A percentile compares a stretch with the other conserved stretches of the same genome.
phyloP scores from a whole-genome alignment of 2,797 vertebrate species.

The Sebastes reedi region DNA sequence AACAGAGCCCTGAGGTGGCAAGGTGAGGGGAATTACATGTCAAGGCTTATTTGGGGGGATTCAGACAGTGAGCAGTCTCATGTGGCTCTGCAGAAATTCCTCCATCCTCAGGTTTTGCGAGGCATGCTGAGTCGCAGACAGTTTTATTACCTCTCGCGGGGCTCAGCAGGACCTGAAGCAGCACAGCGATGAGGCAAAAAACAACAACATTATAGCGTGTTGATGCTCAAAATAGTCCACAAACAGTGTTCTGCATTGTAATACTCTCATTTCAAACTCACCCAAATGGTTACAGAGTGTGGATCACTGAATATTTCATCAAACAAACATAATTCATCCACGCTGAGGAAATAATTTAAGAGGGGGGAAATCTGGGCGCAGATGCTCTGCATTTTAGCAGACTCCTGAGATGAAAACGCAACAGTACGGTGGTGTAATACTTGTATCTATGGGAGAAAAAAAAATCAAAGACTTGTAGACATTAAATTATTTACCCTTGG shows the following conservation, averaged over 20 bases:
- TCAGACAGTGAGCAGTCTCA: slow-evolving; percentile 42
- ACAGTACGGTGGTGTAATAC: background rate
- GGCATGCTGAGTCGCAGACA: slow-evolving; percentile 28
- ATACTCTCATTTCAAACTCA: background rate
- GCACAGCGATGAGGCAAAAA: background rate
- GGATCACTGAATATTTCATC: slow-evolving; percentile 55
- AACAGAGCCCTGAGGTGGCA: slow-evolving; percentile 52
- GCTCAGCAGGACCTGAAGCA: slow-evolving; percentile 34
- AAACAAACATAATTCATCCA: slow-evolving; percentile 46
- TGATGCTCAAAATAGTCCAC: slow-evolving; percentile 9
- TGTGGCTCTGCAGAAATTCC: slow-evolving; percentile 48
- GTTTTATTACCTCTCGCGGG: slow-evolving; percentile 45
- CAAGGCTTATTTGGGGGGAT: slow-evolving; percentile 63
- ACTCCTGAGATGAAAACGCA: background rate
- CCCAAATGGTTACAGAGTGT: slow-evolving; percentile 27
- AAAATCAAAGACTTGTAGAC: background rate
- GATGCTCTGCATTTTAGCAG: slow-evolving; percentile 11
- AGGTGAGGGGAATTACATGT: slow-evolving; percentile 73
- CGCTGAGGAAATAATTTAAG: slow-evolving; percentile 47
- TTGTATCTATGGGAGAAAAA: background rate
- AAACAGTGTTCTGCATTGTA: slow-evolving; percentile 12
- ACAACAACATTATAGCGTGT: background rate
- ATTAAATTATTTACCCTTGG: background rate
- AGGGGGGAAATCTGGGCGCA: slow-evolving; percentile 9
- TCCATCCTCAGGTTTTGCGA: slow-evolving; percentile 28